These are phyloP conservation scores for Stegodyphus mimosarum DNA, from an alignment of 1,140 invertebrate genomes.

Conservation along the genomic window DNA sequence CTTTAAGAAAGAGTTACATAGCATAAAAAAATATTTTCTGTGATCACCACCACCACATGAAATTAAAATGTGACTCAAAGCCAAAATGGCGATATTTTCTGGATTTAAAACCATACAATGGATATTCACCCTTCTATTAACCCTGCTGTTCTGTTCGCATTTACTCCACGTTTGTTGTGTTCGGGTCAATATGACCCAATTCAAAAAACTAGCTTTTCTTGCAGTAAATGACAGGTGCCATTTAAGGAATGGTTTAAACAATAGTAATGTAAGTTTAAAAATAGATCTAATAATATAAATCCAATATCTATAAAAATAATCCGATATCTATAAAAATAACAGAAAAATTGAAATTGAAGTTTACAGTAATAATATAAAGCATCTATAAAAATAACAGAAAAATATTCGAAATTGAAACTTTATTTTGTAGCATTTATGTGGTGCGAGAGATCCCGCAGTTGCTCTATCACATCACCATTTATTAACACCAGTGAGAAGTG, in stretches of 20 bases:
- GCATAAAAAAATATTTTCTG: no score
- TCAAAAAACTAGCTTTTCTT: background rate
- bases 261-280: background rate
- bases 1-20: no score
- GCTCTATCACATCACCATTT: no score
- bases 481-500: no score
- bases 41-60: no score
- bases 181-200: background rate
- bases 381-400: conserved; percentile 1
- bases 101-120: no score
- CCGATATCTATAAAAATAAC: background rate
- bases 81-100: no score
- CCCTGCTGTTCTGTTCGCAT: background rate
- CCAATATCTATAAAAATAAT: no score
- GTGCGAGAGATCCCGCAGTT: no score
- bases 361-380: background rate
- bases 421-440: no score
- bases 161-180: background rate
- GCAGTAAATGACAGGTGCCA: background rate
- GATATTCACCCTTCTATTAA: background rate
- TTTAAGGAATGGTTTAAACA: background rate
- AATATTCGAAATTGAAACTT: conserved; percentile 3
- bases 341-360: background rate
- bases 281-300: background rate
- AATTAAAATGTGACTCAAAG: no score